Conservation (phyloP, 2,888 invertebrate genomes). For the Oasisia sp. region DNA sequence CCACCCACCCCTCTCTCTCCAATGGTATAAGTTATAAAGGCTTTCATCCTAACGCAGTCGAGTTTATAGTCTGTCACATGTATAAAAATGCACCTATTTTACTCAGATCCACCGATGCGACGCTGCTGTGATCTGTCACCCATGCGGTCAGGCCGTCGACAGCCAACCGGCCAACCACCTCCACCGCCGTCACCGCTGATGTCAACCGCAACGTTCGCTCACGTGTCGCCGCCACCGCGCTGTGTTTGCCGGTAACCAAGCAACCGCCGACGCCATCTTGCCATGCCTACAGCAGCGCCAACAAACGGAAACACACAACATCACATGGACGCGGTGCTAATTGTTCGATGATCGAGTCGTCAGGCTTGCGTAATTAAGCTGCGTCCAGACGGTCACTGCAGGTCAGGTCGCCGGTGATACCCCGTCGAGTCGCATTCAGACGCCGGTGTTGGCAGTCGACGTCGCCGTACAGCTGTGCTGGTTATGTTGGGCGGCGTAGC, state of each 20-base stretch:
- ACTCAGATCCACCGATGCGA: neutral
- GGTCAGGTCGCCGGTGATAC: conserved; percentile 2
- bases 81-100: neutral
- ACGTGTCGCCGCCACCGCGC: neutral
- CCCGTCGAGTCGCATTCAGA: neutral
- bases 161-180: neutral
- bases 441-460: neutral
- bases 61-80: too few relatives aligned
- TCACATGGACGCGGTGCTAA: neutral
- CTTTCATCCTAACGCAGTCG: too few relatives aligned
- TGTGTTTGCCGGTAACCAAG: neutral
- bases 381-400: neutral
- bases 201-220: neutral
- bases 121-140: neutral
- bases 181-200: neutral
- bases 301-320: neutral
- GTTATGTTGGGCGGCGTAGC: neutral
- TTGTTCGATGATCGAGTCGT: neutral
- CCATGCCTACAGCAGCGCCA: neutral
- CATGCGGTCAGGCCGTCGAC: neutral
- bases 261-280: neutral
- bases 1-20: too few relatives aligned
- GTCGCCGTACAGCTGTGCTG: neutral
- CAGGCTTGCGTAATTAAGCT: neutral
- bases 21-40: too few relatives aligned